Percentiles rank a stretch among this genome's conserved stretches.
Conservation (phyloP, 2,797 vertebrate genomes). For the Spinus pinus region DNA sequence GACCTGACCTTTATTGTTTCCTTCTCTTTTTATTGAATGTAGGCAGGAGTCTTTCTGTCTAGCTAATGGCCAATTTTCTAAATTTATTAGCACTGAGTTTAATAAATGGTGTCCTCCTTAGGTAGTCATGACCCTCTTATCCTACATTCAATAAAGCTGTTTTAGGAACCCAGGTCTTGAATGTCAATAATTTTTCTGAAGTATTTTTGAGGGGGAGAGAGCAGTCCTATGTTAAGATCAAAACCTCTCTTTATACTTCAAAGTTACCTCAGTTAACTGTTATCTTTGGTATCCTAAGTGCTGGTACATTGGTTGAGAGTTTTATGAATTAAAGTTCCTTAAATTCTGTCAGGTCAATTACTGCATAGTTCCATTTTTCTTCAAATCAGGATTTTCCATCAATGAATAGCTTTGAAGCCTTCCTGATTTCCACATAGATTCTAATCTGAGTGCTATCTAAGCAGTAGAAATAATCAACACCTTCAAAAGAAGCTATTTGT, state of each 20-base stretch:
- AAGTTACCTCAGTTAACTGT: not conserved
- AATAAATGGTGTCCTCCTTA: not conserved
- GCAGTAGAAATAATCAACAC: not conserved
- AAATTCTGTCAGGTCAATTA: not conserved
- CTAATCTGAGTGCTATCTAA: not conserved
- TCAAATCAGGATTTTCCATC: not conserved
- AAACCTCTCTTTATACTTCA: not conserved
- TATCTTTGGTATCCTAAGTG: not conserved
- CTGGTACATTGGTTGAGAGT: not conserved
- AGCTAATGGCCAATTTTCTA: not conserved
- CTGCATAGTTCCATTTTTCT: not conserved
- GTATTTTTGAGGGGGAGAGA: not conserved
- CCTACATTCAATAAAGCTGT: not conserved
- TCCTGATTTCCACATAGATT: not conserved
- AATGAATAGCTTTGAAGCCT: not conserved
- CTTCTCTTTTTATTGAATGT: not conserved
- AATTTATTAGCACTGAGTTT: not conserved
- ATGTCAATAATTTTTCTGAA: not conserved
- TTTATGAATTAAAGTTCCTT: not conserved
- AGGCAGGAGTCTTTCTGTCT: not conserved
- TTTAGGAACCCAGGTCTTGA: not conserved
- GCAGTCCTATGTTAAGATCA: not conserved
- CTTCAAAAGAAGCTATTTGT: not conserved
- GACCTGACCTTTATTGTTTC: slow-evolving; percentile 1
- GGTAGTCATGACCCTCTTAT: not conserved